Base-by-base conservation (phyloP, 2,888 invertebrate genomes). In the Pachydiplax longipennis region DNA sequence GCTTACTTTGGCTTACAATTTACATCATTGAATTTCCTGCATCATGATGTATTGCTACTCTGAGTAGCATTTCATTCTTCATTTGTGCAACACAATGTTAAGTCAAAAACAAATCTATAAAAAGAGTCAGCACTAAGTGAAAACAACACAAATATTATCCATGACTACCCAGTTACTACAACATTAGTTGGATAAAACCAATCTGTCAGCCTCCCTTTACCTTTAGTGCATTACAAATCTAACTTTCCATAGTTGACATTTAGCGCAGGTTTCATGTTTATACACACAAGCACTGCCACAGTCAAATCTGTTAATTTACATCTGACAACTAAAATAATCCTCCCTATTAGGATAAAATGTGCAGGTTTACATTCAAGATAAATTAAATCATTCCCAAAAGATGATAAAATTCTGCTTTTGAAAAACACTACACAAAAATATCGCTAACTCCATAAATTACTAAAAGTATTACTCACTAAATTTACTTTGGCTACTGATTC, bases 71-170 rank as follows among this genome's bases (percentile, higher is more conserved):
- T 37, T 61, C 65, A 87, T 37, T 35, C n/a, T 61, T 58, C 15
- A 61, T 35, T 48, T 61, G 87, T 65, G 87, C 87, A 15, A 87
- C n/a, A 37, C 37, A 87, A 65, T 61, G 18, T 83, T 65, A 65
- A 87, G 35, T 61, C 37, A 35, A 8, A 12, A 65, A 22, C 37
- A n/a, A 37, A 18, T 40, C 35, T 35, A 58, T 83, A 83, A 58
- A 61, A 87, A 65, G n/a, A n/a, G n/a, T n/a, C n/a, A n/a, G n/a
- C n/a, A 58, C 87, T 61, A 87, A 65, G 15, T 37, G 31, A 87
- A 87, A 87, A 35, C 53, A 61, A 87, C 35, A 87, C 58, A 87
- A 87, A 87, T 87, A 87, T 87, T 87, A 61, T 87, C 87, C 87
- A 87, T 31, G 22, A 61, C 87, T 40, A 40, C 37, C 87, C 61